Conservation (phyloP, 2,113 vertebrate species). For the Scophthalmus maximus region DNA sequence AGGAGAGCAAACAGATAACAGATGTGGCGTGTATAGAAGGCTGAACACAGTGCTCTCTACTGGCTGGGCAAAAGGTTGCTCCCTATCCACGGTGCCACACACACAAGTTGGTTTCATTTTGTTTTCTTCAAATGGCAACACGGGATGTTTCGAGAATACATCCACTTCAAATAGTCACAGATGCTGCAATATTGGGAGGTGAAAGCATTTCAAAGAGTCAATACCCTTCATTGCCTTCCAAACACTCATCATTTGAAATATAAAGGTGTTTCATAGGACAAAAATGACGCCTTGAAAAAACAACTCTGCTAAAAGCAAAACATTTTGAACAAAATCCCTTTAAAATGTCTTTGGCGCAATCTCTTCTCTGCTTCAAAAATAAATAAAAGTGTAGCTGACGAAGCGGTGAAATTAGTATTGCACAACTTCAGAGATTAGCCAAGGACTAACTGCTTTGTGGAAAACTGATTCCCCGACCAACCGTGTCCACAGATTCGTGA, state of each 20-base stretch:
- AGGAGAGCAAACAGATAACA: conserved; percentile 62
- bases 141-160: neutral
- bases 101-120: conserved; percentile 18
- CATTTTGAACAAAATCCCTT: conserved; percentile 45
- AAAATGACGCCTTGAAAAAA: conserved; percentile 5
- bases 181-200: neutral
- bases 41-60: conserved; percentile 77
- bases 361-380: conserved; percentile 60
- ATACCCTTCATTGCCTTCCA: neutral
- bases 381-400: conserved; percentile 53
- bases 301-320: neutral
- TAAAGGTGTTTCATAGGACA: neutral
- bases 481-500: conserved; percentile 6
- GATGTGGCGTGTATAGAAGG: conserved; percentile 64
- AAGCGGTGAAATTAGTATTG: conserved; percentile 74
- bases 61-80: conserved; percentile 78
- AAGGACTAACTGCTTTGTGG: conserved; percentile 37
- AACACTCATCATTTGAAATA: neutral
- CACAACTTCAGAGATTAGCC: conserved; percentile 74
- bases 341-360: conserved; percentile 71
- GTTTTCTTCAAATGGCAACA: conserved; percentile 32
- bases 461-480: conserved; percentile 1
- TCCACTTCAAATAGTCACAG: conserved; percentile 3
- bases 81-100: conserved; percentile 49
- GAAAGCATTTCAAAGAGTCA: neutral